A percentile compares a stretch with the other conserved stretches of the same genome.
These are phyloP conservation scores for Hirtodrosophila confusa DNA, from an alignment of 2,888 invertebrate species.

Conservation along the genomic window DNA sequence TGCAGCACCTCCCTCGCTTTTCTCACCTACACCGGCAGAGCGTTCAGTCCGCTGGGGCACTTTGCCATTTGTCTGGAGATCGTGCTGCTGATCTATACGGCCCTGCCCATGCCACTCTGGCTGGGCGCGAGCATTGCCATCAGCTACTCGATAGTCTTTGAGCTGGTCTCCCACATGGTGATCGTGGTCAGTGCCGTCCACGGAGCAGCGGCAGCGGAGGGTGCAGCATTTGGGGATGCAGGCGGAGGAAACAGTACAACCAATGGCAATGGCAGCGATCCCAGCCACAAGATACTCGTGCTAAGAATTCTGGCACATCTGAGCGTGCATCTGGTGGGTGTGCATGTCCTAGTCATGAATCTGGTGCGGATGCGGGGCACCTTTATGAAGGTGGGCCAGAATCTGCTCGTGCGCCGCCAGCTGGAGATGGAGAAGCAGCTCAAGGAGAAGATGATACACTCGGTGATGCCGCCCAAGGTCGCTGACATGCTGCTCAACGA, in stretches of 20 bases:
- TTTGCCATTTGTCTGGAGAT: slow-evolving; percentile 94
- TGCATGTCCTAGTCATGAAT: slow-evolving; percentile 96
- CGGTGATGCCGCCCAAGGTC: slow-evolving; percentile 98
- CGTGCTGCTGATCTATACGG: slow-evolving; percentile 95
- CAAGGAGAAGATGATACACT: slow-evolving; percentile 98
- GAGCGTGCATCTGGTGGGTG: slow-evolving; percentile 95
- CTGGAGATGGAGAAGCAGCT: slow-evolving; percentile 96
- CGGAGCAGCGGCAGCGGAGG: slow-evolving; percentile 37
- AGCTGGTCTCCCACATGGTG: slow-evolving; percentile 87
- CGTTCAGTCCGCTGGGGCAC: slow-evolving; percentile 91
- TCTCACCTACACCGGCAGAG: slow-evolving; percentile 86
- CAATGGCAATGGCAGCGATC: slow-evolving; percentile 81
- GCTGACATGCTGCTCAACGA: slow-evolving; percentile 93
- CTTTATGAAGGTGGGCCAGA: slow-evolving; percentile 98
- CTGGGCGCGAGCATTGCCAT: slow-evolving; percentile 91
- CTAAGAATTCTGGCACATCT: slow-evolving; percentile 92
- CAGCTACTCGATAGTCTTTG: slow-evolving; percentile 93
- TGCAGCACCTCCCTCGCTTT: slow-evolving; percentile 89
- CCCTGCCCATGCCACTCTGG: slow-evolving; percentile 95
- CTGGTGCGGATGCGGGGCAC: slow-evolving; percentile 97
- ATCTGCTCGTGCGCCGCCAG: slow-evolving; percentile 93
- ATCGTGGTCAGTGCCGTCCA: slow-evolving; percentile 85
- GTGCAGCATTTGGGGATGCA: background rate
- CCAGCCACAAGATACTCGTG: slow-evolving; percentile 86
- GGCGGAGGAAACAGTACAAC: background rate